phyloP scores from a whole-genome alignment of 30 jellyfish, hydroid and myxozoan genomes.

The Pelagia noctiluca region DNA sequence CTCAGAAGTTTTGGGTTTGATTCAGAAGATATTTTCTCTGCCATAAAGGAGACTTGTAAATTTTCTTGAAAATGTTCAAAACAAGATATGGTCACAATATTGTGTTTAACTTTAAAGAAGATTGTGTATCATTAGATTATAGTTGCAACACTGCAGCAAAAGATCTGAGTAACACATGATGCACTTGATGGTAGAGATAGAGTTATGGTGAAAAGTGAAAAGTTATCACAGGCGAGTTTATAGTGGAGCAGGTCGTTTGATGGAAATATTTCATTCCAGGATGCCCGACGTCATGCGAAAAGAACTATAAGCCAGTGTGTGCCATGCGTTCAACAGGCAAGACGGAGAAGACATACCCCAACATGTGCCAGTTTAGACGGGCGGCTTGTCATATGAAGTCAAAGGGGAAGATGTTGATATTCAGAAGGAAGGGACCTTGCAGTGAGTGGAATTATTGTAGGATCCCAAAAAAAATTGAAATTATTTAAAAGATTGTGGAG shows the following conservation, averaged over 20 bases:
- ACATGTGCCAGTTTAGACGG: constrained; percentile 69
- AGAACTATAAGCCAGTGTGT: constrained; percentile 81
- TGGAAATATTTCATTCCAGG: constrained; percentile 36
- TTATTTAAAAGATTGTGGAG: too few species aligned
- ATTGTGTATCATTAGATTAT: too few species aligned
- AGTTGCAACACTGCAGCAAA: too few species aligned
- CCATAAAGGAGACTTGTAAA: too few species aligned
- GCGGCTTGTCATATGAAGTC: constrained; percentile 56
- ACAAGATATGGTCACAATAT: too few species aligned
- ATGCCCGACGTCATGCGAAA: constrained; percentile 69
- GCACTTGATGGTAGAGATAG: too few species aligned
- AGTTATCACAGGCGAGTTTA: background rate
- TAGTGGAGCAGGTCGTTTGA: background rate
- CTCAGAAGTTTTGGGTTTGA: too few species aligned
- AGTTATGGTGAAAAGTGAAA: background rate
- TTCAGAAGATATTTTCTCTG: too few species aligned
- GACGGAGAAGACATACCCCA: constrained; percentile 72
- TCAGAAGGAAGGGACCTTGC: constrained; percentile 84
- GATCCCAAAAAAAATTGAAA: too few species aligned
- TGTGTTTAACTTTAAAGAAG: too few species aligned
- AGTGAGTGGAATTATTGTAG: constrained; percentile 53
- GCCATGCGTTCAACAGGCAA: constrained; percentile 32
- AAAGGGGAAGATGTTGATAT: constrained; percentile 11
- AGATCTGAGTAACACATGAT: too few species aligned
- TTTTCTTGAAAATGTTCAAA: too few species aligned